Conservation (phyloP, 2,888 invertebrate genomes). For the Cylindroiulus punctatus region DNA sequence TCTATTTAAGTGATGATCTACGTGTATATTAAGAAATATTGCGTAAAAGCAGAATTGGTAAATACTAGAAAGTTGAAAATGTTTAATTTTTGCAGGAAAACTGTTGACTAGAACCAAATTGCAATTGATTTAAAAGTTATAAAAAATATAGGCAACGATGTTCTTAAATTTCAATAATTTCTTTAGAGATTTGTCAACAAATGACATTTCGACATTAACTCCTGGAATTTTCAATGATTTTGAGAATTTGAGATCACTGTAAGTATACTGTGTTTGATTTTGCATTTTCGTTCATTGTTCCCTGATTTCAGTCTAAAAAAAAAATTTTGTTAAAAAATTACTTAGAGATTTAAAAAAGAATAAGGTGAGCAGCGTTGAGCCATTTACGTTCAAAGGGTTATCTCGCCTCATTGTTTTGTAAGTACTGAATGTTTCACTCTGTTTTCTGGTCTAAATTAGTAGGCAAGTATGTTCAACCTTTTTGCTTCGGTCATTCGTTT, state of each 20-base stretch:
- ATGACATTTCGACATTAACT: neutral
- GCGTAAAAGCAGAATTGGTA: too few relatives aligned
- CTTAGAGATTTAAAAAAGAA: conserved; percentile 42
- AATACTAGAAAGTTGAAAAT: too few relatives aligned
- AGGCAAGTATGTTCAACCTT: neutral
- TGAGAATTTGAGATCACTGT: neutral
- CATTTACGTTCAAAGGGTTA: conserved; percentile 30
- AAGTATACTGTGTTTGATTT: neutral
- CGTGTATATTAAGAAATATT: too few relatives aligned
- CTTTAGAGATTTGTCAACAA: neutral
- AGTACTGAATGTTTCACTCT: conserved; percentile 10
- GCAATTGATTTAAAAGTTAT: too few relatives aligned
- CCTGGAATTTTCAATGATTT: conserved; percentile 14
- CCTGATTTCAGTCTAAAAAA: neutral
- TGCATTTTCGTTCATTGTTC: neutral
- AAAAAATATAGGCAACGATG: neutral
- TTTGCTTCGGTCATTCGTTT: neutral
- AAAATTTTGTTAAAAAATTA: neutral
- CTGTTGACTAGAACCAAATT: too few relatives aligned
- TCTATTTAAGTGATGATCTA: too few relatives aligned
- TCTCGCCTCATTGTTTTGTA: neutral
- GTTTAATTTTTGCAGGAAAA: too few relatives aligned
- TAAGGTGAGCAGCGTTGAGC: neutral
- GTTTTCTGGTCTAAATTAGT: neutral
- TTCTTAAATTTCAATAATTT: neutral